Evolutionary conservation across 2,113 vertebrate species (phyloP), one percentile per base, ranked within the genome.

Genomic region (Prionailurus viverrinus): DNA sequence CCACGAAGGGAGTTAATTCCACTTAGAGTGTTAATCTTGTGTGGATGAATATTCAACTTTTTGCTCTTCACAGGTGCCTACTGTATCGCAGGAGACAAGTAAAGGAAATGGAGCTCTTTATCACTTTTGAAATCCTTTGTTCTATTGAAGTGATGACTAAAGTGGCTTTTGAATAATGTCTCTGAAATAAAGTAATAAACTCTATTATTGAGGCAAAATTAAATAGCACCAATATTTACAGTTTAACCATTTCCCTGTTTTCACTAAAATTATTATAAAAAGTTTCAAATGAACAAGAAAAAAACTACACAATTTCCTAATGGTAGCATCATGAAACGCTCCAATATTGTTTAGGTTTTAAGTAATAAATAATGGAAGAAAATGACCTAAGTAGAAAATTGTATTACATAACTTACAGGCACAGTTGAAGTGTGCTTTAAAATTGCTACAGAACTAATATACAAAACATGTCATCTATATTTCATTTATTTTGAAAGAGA

Each of bases 311-410:
- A 84, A 79, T 85, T 93, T 89, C 58, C 31, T 27, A 45, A 84
- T 55, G 36, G 39, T 0, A 45, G 48, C 29, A 84, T 89, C n/a
- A 33, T 68, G 8, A 91, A 86, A 93, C 55, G 21, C 29, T 68
- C 27, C 65, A 82, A 80, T 78, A 69, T 18, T 90, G 25, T 39
- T 80, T 73, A 74, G 31, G 73, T 85, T 93, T 80, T 74, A 97
- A 51, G 39, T 41, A 13, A 93, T 0, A 90, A 48, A 45, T 39
- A 33, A 73, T 41, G 8, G 27, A n/a, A 89, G 29, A 84, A 79
- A 94, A 78, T n/a, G 31, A 39, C 21, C 15, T 13, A 55, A 84
- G 36, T 36, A 80, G 27, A 95, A 89, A 90, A 74, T 71, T 91
- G 21, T 6, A 78, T 53, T 86, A 61, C 58, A 61, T 88, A 89